These are phyloP conservation scores for Brevimyrus niger DNA, from an alignment of 2,113 vertebrate species.

Conservation along the genomic window DNA sequence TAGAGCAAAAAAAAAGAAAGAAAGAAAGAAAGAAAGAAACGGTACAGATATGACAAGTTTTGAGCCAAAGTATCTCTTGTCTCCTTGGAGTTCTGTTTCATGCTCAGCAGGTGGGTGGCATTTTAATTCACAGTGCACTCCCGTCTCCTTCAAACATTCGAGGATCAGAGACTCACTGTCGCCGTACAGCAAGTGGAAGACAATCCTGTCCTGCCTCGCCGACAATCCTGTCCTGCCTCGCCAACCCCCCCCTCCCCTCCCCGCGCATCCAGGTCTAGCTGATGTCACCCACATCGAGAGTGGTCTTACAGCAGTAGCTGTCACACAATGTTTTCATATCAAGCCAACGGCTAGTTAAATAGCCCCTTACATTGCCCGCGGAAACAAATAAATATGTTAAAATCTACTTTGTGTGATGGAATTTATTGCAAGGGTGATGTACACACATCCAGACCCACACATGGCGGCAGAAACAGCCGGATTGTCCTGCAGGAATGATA, in stretches of 20 bases:
- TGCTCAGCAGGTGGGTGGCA: not conserved
- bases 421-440: not conserved
- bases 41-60: not conserved
- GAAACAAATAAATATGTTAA: not conserved
- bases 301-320: not conserved
- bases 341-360: not conserved
- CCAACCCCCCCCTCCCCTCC: too few species aligned
- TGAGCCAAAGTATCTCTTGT: not conserved
- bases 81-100: conserved; percentile 11
- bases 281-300: not conserved
- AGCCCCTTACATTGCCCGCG: not conserved
- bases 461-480: not conserved
- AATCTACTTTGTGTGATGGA: not conserved
- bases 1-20: not conserved
- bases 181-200: not conserved
- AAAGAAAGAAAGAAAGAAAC: not conserved
- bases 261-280: not conserved
- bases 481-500: not conserved
- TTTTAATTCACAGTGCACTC: not conserved
- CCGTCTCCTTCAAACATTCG: not conserved
- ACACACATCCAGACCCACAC: not conserved
- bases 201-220: not conserved
- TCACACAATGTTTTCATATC: not conserved
- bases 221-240: not conserved
- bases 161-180: conserved; percentile 1